These are phyloP conservation scores for Acromyrmex heyeri DNA, from an alignment of 1,140 invertebrate genomes.

Conservation along the genomic window DNA sequence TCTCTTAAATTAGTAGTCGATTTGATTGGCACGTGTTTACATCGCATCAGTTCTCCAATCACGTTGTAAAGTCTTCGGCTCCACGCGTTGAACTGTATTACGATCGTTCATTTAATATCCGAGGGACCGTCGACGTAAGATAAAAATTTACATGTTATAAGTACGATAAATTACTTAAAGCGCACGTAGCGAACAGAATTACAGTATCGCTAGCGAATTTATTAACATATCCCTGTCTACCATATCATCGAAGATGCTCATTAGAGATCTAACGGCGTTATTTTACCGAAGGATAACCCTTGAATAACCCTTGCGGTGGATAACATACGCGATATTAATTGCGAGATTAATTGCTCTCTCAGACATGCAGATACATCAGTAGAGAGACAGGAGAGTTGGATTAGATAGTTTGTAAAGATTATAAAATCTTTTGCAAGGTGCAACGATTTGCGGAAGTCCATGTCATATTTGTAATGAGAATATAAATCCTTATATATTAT, in stretches of 20 bases:
- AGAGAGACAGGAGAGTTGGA: conserved; percentile 6
- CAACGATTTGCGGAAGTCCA: neutral
- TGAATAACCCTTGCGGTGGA: neutral
- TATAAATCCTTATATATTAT: neutral
- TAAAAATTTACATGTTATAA: conserved; percentile 31
- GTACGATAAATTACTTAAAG: neutral
- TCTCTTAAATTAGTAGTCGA: conserved; percentile 1
- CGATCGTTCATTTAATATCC: neutral
- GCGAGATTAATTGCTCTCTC: conserved; percentile 64
- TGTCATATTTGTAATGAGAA: neutral
- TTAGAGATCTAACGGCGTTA: conserved; percentile 46
- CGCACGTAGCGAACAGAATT: neutral
- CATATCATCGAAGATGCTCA: conserved; percentile 13
- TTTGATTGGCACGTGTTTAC: neutral
- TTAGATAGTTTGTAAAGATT: neutral
- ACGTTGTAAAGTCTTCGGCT: conserved; percentile 13
- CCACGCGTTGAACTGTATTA: neutral
- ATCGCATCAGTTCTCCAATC: neutral
- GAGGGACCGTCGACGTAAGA: neutral
- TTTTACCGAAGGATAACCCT: conserved; percentile 17
- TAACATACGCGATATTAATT: conserved; percentile 49
- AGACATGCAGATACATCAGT: neutral
- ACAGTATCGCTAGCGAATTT: conserved; percentile 12
- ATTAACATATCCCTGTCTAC: conserved; percentile 39
- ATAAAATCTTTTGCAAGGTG: conserved; percentile 21